Percentiles rank a stretch among this genome's conserved stretches.
Conservation (phyloP, 2,888 invertebrate species). For the Orthosia incerta region DNA sequence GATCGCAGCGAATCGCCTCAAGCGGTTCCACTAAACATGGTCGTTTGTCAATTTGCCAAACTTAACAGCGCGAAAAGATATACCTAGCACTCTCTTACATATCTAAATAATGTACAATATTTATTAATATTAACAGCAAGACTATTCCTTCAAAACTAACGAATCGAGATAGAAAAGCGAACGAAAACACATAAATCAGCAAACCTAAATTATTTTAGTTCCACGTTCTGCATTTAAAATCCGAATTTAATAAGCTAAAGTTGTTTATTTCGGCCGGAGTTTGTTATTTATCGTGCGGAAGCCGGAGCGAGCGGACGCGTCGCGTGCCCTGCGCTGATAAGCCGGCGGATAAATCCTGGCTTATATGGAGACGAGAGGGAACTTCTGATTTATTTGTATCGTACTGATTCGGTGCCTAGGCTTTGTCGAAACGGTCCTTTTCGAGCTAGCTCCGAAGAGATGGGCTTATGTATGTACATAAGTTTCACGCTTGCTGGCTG, state of each 20-base stretch:
- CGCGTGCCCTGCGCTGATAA: constrained; percentile 60
- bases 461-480: constrained; percentile 31
- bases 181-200: constrained; percentile 46
- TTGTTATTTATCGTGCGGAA: constrained; percentile 61
- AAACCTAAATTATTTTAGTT: constrained; percentile 52
- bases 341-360: constrained; percentile 57
- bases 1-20: constrained; percentile 7
- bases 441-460: constrained; percentile 26
- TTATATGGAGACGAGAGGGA: constrained; percentile 55
- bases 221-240: constrained; percentile 55
- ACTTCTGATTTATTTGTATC: constrained; percentile 60
- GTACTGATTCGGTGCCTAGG: constrained; percentile 45
- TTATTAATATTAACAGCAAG: constrained; percentile 8
- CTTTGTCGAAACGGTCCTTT: constrained; percentile 38
- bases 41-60: constrained; percentile 17
- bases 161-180: constrained; percentile 29
- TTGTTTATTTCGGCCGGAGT: constrained; percentile 59
- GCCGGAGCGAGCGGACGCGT: constrained; percentile 52
- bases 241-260: constrained; percentile 61
- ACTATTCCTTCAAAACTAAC: constrained; percentile 9
- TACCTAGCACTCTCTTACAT: neutral
- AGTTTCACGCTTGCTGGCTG: constrained; percentile 8
- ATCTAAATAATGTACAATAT: constrained; percentile 15
- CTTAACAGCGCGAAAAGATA: constrained; percentile 5
- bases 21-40: constrained; percentile 10